A percentile compares a stretch with the other conserved stretches of the same genome.
These are phyloP conservation scores for Rhagium mordax DNA, from an alignment of 2,888 invertebrate genomes.

Conservation along the genomic window DNA sequence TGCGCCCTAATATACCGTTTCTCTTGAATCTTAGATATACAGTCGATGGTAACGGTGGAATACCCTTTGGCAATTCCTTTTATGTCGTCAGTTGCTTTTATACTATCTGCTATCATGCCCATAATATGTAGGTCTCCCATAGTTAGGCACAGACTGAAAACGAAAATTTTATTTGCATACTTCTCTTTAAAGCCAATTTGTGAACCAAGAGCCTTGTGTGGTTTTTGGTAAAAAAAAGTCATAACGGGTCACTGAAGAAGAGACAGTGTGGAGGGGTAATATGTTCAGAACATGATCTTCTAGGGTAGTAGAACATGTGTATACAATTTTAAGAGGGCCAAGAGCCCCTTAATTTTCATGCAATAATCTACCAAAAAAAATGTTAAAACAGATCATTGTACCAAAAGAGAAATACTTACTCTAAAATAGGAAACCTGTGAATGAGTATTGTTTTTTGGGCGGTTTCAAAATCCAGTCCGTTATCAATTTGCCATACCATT, in stretches of 20 bases:
- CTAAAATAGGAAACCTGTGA: conserved; percentile 82
- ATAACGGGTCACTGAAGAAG: no score
- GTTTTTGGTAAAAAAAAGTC: no score
- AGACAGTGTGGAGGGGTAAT: no score
- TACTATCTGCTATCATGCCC: not conserved
- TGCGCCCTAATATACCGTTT: conserved; percentile 71
- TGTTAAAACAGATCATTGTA: no score
- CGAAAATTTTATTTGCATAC: not conserved
- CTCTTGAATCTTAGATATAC: not conserved
- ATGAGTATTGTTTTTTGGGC: conserved; percentile 74
- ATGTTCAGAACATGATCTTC: no score
- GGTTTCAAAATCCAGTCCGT: conserved; percentile 78
- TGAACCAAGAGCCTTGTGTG: no score
- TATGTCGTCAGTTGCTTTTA: not conserved
- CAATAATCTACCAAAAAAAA: no score
- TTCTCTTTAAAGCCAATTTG: no score
- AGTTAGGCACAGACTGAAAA: not conserved
- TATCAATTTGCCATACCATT: conserved; percentile 82
- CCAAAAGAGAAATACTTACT: conserved; percentile 74
- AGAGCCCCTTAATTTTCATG: no score
- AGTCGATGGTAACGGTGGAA: conserved; percentile 67
- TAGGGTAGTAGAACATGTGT: no score
- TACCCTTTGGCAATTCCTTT: conserved; percentile 72
- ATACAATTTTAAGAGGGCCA: no score
- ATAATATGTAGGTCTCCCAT: not conserved